phyloP scores from a whole-genome alignment of 2,113 vertebrate genomes.

The Megaceryle torquata region DNA sequence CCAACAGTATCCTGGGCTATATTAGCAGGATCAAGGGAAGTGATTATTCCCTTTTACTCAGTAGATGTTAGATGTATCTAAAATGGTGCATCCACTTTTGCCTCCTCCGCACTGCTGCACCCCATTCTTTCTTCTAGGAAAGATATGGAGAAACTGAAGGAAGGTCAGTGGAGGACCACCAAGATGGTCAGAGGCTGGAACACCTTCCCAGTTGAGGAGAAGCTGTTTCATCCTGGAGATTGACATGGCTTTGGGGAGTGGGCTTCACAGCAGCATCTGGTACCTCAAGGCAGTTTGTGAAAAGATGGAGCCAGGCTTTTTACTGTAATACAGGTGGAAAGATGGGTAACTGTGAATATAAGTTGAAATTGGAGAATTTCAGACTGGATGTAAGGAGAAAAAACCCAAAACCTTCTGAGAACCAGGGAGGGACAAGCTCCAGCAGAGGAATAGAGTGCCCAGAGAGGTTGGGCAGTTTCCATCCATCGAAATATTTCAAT shows the following conservation, averaged over 20 bases:
- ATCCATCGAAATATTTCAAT: not conserved
- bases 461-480: not conserved
- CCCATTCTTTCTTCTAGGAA: not conserved
- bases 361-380: not conserved
- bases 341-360: fast-evolving
- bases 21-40: not conserved
- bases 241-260: not conserved
- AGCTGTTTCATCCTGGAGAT: not conserved
- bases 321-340: not conserved
- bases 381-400: not conserved
- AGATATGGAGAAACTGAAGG: not conserved
- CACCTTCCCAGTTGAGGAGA: not conserved
- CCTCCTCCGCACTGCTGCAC: fast-evolving
- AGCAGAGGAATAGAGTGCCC: not conserved
- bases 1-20: no score
- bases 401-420: not conserved
- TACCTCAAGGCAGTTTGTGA: not conserved
- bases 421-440: not conserved
- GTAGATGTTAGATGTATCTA: not conserved
- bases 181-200: not conserved
- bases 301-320: not conserved
- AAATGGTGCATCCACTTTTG: not conserved
- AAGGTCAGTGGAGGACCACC: not conserved
- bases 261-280: not conserved
- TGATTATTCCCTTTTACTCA: not conserved